A percentile compares a stretch with the other conserved stretches of the same genome.
Evolutionary conservation across 2,113 vertebrate genomes (phyloP).

Genomic region (Myodes glareolus): DNA sequence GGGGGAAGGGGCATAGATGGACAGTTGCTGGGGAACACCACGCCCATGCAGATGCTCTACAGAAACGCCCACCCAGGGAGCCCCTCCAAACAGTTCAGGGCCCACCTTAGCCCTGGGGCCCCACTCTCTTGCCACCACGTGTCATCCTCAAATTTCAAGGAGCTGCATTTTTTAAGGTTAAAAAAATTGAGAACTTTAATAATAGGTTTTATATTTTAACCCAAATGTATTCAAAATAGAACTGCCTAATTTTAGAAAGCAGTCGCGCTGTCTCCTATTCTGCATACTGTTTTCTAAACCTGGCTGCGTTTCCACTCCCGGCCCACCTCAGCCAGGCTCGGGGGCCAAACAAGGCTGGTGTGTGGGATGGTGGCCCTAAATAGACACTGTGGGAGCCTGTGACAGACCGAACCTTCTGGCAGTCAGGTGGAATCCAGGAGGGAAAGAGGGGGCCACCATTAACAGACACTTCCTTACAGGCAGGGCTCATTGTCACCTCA

Average conservation of each 20-base stretch:
- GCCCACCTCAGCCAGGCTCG: not conserved
- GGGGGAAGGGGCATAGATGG: too few species aligned
- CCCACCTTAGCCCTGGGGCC: not conserved
- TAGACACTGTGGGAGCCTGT: not conserved
- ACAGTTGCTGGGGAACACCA: not conserved
- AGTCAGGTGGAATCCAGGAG: not conserved
- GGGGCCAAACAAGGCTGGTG: rapidly evolving
- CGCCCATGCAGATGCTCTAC: rapidly evolving
- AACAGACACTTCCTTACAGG: not conserved
- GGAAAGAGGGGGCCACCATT: not conserved
- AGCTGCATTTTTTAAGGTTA: not conserved
- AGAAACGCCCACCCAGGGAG: not conserved
- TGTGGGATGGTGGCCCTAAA: not conserved
- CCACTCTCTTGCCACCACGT: rapidly evolving
- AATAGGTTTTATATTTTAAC: not conserved
- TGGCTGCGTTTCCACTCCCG: not conserved
- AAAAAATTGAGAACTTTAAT: not conserved
- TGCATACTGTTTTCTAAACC: not conserved
- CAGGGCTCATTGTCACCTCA: not conserved
- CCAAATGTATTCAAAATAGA: not conserved
- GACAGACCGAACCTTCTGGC: not conserved
- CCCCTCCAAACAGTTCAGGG: not conserved
- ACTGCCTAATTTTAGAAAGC: not conserved
- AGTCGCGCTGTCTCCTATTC: not conserved
- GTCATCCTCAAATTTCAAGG: not conserved